Evolutionary conservation across 2,797 vertebrate genomes (phyloP).

Genomic region (Enteromius mattozi): DNA sequence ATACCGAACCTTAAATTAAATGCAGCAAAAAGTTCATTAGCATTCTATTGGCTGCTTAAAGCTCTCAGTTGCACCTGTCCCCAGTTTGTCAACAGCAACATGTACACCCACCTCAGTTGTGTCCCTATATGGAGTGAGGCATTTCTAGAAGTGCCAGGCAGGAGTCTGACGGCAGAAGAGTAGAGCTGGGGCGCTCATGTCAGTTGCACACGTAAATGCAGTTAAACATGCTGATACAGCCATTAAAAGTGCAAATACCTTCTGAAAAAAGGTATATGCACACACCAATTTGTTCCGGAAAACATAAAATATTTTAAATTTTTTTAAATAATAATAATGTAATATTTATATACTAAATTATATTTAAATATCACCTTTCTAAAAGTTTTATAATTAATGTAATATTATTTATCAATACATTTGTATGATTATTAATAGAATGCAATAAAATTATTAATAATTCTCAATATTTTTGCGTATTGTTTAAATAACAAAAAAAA

Average conservation of each 20-base stretch:
- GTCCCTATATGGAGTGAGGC: slow-evolving; percentile 77
- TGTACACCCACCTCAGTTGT: slow-evolving; percentile 71
- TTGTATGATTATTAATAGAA: background rate
- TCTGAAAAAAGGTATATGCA: background rate
- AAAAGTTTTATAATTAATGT: background rate
- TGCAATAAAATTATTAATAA: background rate
- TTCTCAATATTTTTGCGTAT: background rate
- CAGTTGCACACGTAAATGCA: slow-evolving; percentile 3
- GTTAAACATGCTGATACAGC: background rate
- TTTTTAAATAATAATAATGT: background rate
- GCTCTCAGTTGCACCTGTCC: slow-evolving; percentile 76
- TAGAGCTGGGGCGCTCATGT: background rate
- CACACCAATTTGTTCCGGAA: background rate
- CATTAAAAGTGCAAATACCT: background rate
- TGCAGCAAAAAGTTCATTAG: slow-evolving; percentile 57
- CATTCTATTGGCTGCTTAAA: slow-evolving; percentile 68
- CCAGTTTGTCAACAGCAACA: slow-evolving; percentile 70
- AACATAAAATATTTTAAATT: background rate
- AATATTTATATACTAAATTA: background rate
- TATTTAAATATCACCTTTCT: background rate
- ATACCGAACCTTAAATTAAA: slow-evolving; percentile 49
- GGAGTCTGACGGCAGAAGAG: slow-evolving; percentile 71
- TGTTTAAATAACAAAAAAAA: background rate
- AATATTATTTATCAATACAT: background rate
- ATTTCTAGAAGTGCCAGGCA: slow-evolving; percentile 66